Conservation (phyloP, 1,140 invertebrate genomes). For the Coelopa frigida region DNA sequence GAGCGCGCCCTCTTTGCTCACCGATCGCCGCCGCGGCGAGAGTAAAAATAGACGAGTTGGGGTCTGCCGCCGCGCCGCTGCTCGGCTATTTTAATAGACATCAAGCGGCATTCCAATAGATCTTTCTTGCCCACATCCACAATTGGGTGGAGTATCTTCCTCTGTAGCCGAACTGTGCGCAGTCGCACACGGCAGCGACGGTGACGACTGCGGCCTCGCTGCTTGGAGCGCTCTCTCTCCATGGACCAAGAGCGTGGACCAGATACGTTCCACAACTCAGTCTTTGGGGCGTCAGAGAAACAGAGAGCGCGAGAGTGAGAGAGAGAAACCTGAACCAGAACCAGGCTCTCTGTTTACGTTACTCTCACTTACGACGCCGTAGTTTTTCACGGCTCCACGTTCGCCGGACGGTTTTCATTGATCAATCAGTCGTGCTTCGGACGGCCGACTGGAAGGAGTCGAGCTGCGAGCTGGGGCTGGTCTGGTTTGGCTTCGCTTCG, state of each 20-base stretch:
- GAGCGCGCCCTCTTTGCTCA: no score
- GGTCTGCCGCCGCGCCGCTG: not conserved
- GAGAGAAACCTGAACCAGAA: not conserved
- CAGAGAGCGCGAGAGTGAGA: not conserved
- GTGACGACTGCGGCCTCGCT: not conserved
- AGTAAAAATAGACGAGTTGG: no score
- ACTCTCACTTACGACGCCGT: no score
- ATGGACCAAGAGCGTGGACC: not conserved
- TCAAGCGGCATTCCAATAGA: no score
- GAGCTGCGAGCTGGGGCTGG: no score
- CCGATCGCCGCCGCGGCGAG: no score
- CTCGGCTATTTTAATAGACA: slow-evolving; percentile 8
- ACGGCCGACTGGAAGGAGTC: no score
- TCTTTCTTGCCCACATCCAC: slow-evolving; percentile 41
- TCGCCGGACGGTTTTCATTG: no score
- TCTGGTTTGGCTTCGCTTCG: no score
- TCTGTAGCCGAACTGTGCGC: slow-evolving; percentile 31
- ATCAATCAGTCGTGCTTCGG: no score
- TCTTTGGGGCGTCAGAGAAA: not conserved
- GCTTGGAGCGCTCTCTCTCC: not conserved
- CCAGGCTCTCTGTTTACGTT: no score
- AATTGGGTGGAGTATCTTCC: slow-evolving; percentile 45
- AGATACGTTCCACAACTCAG: not conserved
- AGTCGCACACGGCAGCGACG: not conserved
- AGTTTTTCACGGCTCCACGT: no score